Base-by-base conservation (phyloP, 2,113 vertebrate species). In the Passer montanus region DNA sequence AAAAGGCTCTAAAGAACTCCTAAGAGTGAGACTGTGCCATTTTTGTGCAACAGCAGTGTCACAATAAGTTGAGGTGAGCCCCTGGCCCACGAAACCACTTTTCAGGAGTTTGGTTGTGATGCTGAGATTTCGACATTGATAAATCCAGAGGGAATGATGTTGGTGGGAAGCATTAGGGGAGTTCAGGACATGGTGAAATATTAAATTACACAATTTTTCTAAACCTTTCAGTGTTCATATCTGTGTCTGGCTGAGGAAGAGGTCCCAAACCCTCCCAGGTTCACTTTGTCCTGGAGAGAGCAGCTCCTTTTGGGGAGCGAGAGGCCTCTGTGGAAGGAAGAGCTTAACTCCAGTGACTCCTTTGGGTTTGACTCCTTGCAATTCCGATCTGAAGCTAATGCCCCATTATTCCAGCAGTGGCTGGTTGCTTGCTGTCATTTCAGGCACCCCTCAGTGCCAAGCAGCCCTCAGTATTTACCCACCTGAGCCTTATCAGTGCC, bases 401-500 rank as follows among this genome's bases (percentile, higher is more conserved):
- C 62, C 19, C 73, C 90, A 76, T 76, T 89, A 87, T 68, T 70
- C 62, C 21, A 4, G 43, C 41, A 0, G 55, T 10, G 6, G 27
- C 69, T 50, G 79, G 3, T 23, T 70, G 90, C 95, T 93, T 0
- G 43, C 73, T 87, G 88, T 35, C 33, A 2, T 52, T 56, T n/a
- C 67, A 64, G 95, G 5, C 44, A 2, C 6, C 66, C 21, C 4
- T 49, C 77, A 26, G 84, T 83, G 89, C 94, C 92, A 35, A 94
- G 91, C 85, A 95, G 78, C 95, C 92, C 58, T 33, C 6, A 10
- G 55, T 97, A 46, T 97, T 97, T 97, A 94, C 94, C 78, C 93
- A 85, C 93, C 96, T 33, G 85, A 88, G 35, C 89, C 85, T 97
- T 97, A 97, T 97, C 97, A 47, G 83, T 0, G 3, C 2, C 11